Base-by-base conservation (phyloP, 2,113 vertebrate species). In the Clinocottus analis region DNA sequence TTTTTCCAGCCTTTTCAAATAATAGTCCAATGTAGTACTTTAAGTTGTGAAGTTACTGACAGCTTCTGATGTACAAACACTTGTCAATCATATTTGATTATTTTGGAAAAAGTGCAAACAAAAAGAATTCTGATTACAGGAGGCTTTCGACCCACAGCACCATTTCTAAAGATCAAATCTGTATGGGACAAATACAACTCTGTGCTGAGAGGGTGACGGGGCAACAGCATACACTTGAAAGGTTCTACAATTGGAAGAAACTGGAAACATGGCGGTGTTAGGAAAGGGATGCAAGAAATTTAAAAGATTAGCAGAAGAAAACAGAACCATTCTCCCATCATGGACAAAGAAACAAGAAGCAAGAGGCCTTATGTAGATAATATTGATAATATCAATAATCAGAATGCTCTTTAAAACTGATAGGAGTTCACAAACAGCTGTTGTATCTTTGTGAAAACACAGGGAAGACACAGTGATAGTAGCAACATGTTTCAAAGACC, bases 31-130 rank as follows among this genome's bases (percentile, higher is more conserved):
- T 73, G 71, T 66, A 73, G 49, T 60, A 62, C 25, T 31, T 56
- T 56, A 60, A 16, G 13, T 33, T 59, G 31, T 72, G 41, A 56
- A 51, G 61, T 47, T 49, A 73, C 25, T 41, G n/a, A 62, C 27
- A 63, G 49, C 35, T 37, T 74, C 27, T 71, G 59, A 45, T 83
- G 45, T 16, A 56, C 56, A 64, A 59, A 58, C 17, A 66, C 51
- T 53, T 63, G 35, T 79, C 47, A 62, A 7, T 79, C 49, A 65
- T 8, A 10, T 82, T 64, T 69, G 68, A 25, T 47, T 64, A 70
- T 39, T 53, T 39, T 51, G 39, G 58, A 39, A 69, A n/a, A 65
- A 62, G 35, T 21, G 2, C 17, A 68, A 58, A 75, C 12, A 25
- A n/a, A 19, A 25, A 75, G 10, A 56, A 62, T 65, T 29, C 55